Base-by-base conservation (phyloP, 2,797 vertebrate genomes). In the Melanitta fusca region DNA sequence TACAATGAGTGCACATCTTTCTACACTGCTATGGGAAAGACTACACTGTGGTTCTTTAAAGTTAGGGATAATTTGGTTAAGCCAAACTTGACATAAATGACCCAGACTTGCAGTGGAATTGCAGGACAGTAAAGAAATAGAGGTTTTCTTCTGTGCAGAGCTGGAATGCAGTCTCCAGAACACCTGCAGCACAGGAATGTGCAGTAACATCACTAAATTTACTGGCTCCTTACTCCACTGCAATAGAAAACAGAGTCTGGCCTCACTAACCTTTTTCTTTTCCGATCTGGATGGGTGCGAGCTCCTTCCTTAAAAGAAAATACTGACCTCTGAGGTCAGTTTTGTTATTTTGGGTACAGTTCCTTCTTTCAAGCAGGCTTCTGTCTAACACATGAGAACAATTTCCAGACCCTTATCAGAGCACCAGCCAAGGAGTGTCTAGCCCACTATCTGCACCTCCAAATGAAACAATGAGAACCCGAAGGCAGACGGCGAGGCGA, bases 321-420 rank as follows among this genome's bases (percentile, higher is more conserved):
- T 81, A 95, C 93, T 85, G 84, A 93, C 70, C 82, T 68, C 66
- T 5, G 17, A 91, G 66, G 69, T 85, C 94, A 89, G 30, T 80
- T 89, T 92, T 91, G 75, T 88, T 97, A 66, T 95, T 96, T 91
- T 91, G 80, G 49, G 81, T 92, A 78, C 61, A 96, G 94, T 77
- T 93, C 86, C 79, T 97, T 96, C 93, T 96, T 97, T 96, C 85
- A 89, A 80, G 78, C 49, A 1, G 81, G 87, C 84, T 97, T 92
- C 93, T 97, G 83, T 96, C 91, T 71, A 97, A 73, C 80, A 86
- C 95, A 96, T 47, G 80, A 98, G 96, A 97, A 96, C 96, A 97
- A 95, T 97, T 98, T 98, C 96, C 95, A 89, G 88, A 80, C 84
- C 94, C 97, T 98, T 98, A 98, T 98, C 98, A 96, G 93, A 51